Conservation (phyloP, 2,888 invertebrate genomes). For the Chymomyza fuscimana region DNA sequence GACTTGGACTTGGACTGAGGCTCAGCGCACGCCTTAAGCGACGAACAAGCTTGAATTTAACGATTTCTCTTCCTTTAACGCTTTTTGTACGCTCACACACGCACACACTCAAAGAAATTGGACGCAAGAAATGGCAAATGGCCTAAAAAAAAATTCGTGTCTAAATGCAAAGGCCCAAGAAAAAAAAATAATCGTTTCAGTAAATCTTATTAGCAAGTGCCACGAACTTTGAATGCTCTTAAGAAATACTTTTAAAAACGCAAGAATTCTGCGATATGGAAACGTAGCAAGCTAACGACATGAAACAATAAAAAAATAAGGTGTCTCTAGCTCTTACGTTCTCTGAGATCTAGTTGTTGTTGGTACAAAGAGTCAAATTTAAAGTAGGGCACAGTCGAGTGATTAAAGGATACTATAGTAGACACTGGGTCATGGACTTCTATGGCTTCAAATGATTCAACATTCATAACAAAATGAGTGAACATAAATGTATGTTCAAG, state of each 20-base stretch:
- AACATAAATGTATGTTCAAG: too few relatives aligned
- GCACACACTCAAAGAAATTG: not conserved
- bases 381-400: too few relatives aligned
- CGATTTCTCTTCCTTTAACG: constrained; percentile 42
- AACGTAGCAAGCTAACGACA: too few relatives aligned
- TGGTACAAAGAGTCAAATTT: too few relatives aligned
- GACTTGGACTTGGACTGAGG: constrained; percentile 16
- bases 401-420: too few relatives aligned
- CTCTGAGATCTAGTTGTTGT: too few relatives aligned
- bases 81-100: constrained; percentile 26
- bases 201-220: not conserved
- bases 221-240: not conserved
- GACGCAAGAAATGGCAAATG: constrained; percentile 39
- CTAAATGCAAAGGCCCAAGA: constrained; percentile 15
- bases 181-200: not conserved
- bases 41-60: constrained; percentile 6
- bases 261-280: constrained; percentile 1
- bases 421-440: too few relatives aligned
- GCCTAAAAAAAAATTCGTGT: constrained; percentile 27
- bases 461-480: too few relatives aligned
- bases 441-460: too few relatives aligned
- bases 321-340: too few relatives aligned
- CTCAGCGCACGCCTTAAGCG: not conserved
- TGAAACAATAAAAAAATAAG: too few relatives aligned
- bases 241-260: constrained; percentile 2